A percentile compares a stretch with the other conserved stretches of the same genome.
phyloP scores from a whole-genome alignment of 2,797 vertebrate species.

The Rhynchotus rufescens region DNA sequence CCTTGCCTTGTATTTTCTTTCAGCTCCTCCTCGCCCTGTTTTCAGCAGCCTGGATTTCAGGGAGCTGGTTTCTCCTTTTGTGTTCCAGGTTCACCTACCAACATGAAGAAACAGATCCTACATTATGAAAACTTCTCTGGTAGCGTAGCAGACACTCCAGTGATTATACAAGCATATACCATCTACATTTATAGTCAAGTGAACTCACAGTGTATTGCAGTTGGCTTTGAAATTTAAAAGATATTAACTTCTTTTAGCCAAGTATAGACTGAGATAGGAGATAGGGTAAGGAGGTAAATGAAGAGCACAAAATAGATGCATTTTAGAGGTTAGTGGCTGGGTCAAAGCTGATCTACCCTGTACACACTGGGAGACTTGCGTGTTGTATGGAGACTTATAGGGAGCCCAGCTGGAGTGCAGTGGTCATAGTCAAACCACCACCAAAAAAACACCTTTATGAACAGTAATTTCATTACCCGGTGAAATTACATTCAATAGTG shows the following conservation, averaged over 20 bases:
- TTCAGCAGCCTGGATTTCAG: not conserved
- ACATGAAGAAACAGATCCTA: not conserved
- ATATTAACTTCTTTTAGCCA: not conserved
- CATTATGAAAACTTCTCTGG: not conserved
- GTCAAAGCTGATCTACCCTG: not conserved
- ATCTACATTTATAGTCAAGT: not conserved
- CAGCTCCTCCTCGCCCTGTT: not conserved
- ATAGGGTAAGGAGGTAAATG: not conserved
- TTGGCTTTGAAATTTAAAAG: not conserved
- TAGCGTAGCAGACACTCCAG: not conserved
- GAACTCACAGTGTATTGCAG: not conserved
- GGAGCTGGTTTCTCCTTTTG: not conserved
- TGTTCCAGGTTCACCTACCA: not conserved
- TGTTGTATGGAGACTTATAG: not conserved
- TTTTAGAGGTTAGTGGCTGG: not conserved
- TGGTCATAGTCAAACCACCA: not conserved
- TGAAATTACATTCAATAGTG: not conserved
- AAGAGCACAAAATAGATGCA: not conserved
- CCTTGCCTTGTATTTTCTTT: not conserved
- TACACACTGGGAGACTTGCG: not conserved
- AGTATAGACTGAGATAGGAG: no score
- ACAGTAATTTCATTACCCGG: rapidly evolving
- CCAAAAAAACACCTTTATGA: not conserved
- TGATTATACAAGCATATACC: no score
- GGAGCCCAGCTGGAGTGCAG: not conserved